These are phyloP conservation scores for Hipposideros armiger DNA, from an alignment of 2,113 vertebrate species.

Conservation along the genomic window DNA sequence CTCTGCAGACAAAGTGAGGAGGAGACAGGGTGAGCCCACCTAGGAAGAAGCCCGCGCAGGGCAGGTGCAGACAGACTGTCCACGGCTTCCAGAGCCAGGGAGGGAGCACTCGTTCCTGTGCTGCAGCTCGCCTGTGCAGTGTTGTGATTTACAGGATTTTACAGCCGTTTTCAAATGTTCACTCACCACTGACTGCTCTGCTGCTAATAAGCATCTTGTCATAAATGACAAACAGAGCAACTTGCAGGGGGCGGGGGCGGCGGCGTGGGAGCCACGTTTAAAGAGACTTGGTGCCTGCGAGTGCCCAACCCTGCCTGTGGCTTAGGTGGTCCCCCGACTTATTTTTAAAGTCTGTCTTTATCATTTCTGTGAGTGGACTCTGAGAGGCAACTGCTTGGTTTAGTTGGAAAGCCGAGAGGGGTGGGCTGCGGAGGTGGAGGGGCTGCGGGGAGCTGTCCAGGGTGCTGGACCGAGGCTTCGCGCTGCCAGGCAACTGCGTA, in stretches of 20 bases:
- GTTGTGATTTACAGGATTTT: constrained; percentile 48
- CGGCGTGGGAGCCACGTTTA: constrained; percentile 37
- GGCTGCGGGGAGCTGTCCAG: constrained; percentile 25
- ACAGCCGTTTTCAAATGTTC: constrained; percentile 67
- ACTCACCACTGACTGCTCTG: constrained; percentile 27
- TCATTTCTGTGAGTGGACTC: constrained; percentile 25
- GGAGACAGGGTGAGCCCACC: neutral
- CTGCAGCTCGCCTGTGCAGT: neutral
- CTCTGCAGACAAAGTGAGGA: neutral
- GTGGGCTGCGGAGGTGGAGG: accelerated
- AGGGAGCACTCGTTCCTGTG: neutral
- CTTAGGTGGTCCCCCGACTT: neutral
- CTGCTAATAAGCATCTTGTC: constrained; percentile 74
- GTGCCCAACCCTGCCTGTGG: neutral
- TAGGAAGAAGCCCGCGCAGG: neutral
- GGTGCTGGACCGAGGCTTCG: neutral
- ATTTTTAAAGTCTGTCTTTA: constrained; percentile 7
- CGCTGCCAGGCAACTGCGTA: no score
- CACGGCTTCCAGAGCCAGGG: neutral
- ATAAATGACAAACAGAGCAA: constrained; percentile 58
- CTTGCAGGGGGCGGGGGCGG: neutral
- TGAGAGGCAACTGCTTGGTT: neutral
- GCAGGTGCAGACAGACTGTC: neutral
- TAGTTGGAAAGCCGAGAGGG: neutral
- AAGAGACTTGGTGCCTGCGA: constrained; percentile 13